Evolutionary conservation across 1,140 invertebrate species (phyloP).

Genomic region (Solenopsis fugax): DNA sequence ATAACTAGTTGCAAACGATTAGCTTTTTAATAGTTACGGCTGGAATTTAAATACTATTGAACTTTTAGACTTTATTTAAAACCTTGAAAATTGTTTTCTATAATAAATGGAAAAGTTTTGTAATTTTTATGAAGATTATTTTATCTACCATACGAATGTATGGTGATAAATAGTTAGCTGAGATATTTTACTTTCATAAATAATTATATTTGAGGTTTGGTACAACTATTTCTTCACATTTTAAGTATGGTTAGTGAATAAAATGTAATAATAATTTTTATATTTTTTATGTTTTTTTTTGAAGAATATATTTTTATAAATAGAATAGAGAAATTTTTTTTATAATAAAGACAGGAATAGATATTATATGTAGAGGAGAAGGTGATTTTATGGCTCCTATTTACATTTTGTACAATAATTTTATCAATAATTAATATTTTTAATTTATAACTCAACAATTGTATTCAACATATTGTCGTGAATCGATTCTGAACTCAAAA

Average conservation of each 20-base stretch:
- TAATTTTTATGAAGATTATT: not conserved
- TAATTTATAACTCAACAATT: too few species aligned
- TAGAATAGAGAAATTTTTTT: not conserved
- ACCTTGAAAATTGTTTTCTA: not conserved
- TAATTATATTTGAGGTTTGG: too few species aligned
- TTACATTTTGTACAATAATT: too few species aligned
- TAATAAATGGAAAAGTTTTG: not conserved
- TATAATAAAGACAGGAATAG: not conserved
- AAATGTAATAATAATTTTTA: conserved; percentile 14
- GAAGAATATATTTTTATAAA: not conserved
- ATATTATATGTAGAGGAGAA: too few species aligned
- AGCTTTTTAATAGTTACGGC: not conserved
- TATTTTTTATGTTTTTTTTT: not conserved
- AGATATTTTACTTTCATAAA: not conserved
- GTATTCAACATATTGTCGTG: too few species aligned
- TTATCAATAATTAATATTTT: too few species aligned
- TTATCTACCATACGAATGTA: not conserved
- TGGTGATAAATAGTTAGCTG: not conserved
- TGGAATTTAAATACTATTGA: not conserved
- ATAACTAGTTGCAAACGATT: not conserved
- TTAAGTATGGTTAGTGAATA: not conserved
- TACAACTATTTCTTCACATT: not conserved
- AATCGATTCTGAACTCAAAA: too few species aligned
- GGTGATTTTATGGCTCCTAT: too few species aligned
- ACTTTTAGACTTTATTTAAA: not conserved